phyloP scores from a whole-genome alignment of 2,797 vertebrate species.

The Phalloptychus januarius region DNA sequence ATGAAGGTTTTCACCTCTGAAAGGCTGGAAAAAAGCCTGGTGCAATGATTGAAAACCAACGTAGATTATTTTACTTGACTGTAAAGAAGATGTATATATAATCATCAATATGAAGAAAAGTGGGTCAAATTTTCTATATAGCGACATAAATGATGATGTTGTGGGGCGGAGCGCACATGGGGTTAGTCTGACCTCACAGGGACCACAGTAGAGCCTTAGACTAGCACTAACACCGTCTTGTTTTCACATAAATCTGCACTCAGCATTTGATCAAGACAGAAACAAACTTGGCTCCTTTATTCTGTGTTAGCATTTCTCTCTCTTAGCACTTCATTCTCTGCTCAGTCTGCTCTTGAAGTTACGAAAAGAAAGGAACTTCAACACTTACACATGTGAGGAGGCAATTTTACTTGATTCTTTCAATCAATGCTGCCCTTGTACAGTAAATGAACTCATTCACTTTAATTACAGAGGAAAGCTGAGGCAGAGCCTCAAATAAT shows the following conservation, averaged over 20 bases:
- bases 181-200: too few relatives aligned
- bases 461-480: slow-evolving; percentile 62
- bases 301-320: neutral
- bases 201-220: too few relatives aligned
- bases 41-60: neutral
- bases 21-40: too few relatives aligned
- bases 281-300: neutral
- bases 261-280: neutral
- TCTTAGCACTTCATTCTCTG: neutral
- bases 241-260: neutral
- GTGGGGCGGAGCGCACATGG: too few relatives aligned
- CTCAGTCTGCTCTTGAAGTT: slow-evolving; percentile 33
- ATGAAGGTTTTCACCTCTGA: neutral
- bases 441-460: slow-evolving; percentile 64
- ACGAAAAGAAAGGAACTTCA: slow-evolving; percentile 24
- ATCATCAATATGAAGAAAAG: neutral
- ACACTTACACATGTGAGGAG: slow-evolving; percentile 40
- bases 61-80: neutral
- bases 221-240: too few relatives aligned
- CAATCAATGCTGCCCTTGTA: slow-evolving; percentile 46
- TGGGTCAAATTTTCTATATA: neutral
- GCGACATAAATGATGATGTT: neutral
- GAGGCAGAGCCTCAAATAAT: slow-evolving; percentile 60
- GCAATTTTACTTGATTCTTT: slow-evolving; percentile 45
- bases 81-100: neutral